A percentile compares a stretch with the other conserved stretches of the same genome.
phyloP scores from a whole-genome alignment of 30 jellyfish, hydroid and myxozoan species.

The Clytia hemisphaerica region DNA sequence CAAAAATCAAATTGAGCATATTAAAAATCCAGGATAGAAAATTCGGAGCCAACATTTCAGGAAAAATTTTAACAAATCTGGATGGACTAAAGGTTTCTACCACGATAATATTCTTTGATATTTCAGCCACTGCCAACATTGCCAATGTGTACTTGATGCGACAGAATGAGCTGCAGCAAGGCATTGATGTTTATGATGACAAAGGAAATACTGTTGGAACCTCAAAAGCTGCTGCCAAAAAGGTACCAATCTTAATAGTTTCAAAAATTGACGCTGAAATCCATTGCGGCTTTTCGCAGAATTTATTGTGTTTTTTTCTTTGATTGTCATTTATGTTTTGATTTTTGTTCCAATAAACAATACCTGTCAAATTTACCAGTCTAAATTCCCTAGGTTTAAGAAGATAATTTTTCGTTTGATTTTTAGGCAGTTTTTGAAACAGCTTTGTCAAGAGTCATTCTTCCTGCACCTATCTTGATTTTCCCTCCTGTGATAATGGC shows the following conservation, averaged over 20 bases:
- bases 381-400: not conserved
- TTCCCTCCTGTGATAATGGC: slow-evolving; percentile 77
- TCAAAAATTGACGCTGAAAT: not conserved
- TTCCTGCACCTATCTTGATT: slow-evolving; percentile 81
- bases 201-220: slow-evolving; percentile 66
- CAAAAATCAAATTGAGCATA: too few species aligned
- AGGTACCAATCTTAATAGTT: too few species aligned
- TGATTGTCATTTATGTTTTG: not conserved
- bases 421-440: slow-evolving; percentile 76
- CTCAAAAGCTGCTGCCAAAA: slow-evolving; percentile 76
- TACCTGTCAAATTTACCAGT: not conserved
- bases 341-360: not conserved
- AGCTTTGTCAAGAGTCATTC: slow-evolving; percentile 57
- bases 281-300: not conserved
- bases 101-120: not conserved
- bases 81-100: too few species aligned
- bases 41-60: too few species aligned
- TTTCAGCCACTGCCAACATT: slow-evolving; percentile 66
- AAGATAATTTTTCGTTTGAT: not conserved
- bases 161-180: slow-evolving; percentile 65
- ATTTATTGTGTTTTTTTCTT: not conserved
- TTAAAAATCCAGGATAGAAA: too few species aligned
- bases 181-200: slow-evolving; percentile 60
- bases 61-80: too few species aligned
- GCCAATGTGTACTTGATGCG: slow-evolving; percentile 71